A percentile compares a stretch with the other conserved stretches of the same genome.
Conservation (phyloP, 2,888 invertebrate genomes). For the Dugesia japonica region DNA sequence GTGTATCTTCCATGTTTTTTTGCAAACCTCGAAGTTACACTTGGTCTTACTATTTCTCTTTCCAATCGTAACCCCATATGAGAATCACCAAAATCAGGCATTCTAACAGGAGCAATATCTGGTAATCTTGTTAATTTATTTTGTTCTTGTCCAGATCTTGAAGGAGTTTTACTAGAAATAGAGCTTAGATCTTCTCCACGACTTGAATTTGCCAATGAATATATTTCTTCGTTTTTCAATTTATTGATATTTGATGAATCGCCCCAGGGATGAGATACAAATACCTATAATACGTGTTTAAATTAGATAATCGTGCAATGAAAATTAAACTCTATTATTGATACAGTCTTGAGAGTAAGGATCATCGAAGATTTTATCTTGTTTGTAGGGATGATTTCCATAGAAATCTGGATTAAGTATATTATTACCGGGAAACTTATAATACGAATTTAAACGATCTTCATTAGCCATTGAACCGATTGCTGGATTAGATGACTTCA, state of each 20-base stretch:
- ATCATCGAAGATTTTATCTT: not conserved
- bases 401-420: slow-evolving; percentile 13
- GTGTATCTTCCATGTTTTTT: not conserved
- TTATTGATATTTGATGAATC: not conserved
- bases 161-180: not conserved
- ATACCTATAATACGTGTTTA: too few relatives aligned
- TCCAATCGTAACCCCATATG: not conserved
- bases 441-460: not conserved
- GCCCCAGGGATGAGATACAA: not conserved
- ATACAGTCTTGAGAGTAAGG: not conserved
- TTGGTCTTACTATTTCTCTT: not conserved
- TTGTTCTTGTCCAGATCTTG: not conserved
- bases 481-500: not conserved
- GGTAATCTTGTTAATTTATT: not conserved
- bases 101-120: not conserved
- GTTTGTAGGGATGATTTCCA: not conserved
- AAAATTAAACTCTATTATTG: not conserved
- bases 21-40: not conserved
- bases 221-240: not conserved
- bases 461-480: not conserved
- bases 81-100: slow-evolving; percentile 1
- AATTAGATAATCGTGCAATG: too few relatives aligned
- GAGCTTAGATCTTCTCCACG: not conserved
- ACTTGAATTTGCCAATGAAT: not conserved
- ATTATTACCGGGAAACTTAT: slow-evolving; percentile 26